Conservation (phyloP, 1,140 invertebrate genomes). For the Lycorma delicatula region DNA sequence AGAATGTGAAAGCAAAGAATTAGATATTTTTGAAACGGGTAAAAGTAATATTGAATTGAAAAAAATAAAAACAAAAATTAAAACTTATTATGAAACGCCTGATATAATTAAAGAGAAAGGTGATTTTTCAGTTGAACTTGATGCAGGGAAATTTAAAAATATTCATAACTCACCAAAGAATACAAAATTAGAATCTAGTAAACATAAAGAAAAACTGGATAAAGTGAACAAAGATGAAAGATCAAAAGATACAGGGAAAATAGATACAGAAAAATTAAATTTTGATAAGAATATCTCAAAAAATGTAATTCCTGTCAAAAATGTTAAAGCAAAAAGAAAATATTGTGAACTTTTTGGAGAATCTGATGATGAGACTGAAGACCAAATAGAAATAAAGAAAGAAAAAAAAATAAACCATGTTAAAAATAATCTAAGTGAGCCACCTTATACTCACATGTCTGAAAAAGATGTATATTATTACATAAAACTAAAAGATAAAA, state of each 20-base stretch:
- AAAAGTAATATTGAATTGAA: too few relatives aligned
- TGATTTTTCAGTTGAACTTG: neutral
- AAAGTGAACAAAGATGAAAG: neutral
- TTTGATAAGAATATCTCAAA: conserved; percentile 11
- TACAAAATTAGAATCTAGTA: neutral
- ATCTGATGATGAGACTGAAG: neutral
- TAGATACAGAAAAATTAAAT: too few relatives aligned
- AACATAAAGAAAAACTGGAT: conserved; percentile 14
- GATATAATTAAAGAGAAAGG: neutral
- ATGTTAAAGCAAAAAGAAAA: conserved; percentile 19
- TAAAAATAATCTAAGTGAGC: too few relatives aligned
- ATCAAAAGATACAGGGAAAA: neutral
- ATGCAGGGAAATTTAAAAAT: neutral
- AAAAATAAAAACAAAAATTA: neutral
- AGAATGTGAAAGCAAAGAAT: neutral
- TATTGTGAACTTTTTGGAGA: neutral
- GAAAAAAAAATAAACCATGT: neutral
- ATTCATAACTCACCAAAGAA: neutral
- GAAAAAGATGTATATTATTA: too few relatives aligned
- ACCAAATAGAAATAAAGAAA: neutral
- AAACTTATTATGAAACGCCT: neutral
- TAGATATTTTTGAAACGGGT: neutral
- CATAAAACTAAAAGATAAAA: neutral
- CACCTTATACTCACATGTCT: too few relatives aligned
- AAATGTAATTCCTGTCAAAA: conserved; percentile 8